Evolutionary conservation across 2,888 invertebrate genomes (phyloP).

Genomic region (Actias luna): DNA sequence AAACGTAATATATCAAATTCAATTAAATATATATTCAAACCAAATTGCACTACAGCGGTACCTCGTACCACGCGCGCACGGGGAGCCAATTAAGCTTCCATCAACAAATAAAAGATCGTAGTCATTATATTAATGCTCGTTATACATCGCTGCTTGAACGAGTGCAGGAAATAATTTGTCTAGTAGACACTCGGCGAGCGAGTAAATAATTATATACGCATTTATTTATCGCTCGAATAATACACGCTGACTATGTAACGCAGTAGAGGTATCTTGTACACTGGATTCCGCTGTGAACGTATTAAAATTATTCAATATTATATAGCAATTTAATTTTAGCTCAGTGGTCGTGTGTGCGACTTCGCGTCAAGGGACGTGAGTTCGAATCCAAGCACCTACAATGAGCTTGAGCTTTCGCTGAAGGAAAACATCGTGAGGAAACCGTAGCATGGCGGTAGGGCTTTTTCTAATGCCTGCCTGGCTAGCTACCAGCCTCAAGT

Average conservation of each 20-base stretch:
- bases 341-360: too few relatives aligned
- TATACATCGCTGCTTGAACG: conserved; percentile 56
- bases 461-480: too few relatives aligned
- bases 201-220: not conserved
- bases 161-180: conserved; percentile 32
- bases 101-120: conserved; percentile 21
- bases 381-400: too few relatives aligned
- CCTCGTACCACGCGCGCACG: not conserved
- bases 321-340: too few relatives aligned
- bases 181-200: not conserved
- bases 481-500: too few relatives aligned
- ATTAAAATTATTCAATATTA: not conserved
- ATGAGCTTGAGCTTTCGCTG: too few relatives aligned
- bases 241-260: not conserved
- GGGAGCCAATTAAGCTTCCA: conserved; percentile 3
- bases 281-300: not conserved
- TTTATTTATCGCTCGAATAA: not conserved
- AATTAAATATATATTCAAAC: not conserved
- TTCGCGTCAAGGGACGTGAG: too few relatives aligned
- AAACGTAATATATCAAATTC: not conserved
- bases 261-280: not conserved
- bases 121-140: conserved; percentile 56
- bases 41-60: not conserved
- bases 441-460: too few relatives aligned
- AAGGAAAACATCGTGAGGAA: too few relatives aligned